These are phyloP conservation scores for Strigamia transsilvanica DNA, from an alignment of 2,888 invertebrate genomes.

Conservation along the genomic window DNA sequence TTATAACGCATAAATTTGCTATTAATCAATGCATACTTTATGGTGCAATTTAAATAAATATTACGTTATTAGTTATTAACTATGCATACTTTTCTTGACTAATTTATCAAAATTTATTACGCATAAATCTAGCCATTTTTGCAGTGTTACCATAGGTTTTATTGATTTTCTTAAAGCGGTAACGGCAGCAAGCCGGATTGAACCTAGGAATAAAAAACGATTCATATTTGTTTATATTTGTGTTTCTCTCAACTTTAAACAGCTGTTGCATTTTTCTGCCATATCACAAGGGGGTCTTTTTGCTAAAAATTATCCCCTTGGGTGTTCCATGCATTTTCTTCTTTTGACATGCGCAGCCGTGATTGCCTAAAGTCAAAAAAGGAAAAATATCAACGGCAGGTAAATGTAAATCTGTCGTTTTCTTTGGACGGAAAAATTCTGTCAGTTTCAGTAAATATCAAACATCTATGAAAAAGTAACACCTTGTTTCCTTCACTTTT, in stretches of 20 bases:
- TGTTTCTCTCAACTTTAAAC: background rate
- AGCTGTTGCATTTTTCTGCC: background rate
- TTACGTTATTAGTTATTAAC: no score
- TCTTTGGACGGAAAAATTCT: background rate
- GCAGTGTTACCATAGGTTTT: background rate
- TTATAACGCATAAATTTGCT: no score
- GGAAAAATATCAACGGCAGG: background rate
- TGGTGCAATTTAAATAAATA: no score
- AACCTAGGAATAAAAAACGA: conserved; percentile 7
- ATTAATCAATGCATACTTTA: no score
- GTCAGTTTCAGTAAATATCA: background rate
- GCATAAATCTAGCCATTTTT: background rate
- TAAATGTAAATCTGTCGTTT: background rate
- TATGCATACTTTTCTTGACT: no score
- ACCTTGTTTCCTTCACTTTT: no score
- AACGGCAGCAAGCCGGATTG: background rate
- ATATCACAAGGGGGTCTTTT: conserved; percentile 4
- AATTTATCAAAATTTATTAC: no score
- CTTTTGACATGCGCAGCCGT: background rate
- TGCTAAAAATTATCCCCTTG: background rate
- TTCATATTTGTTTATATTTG: background rate
- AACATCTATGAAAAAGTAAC: no score
- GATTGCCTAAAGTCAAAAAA: background rate
- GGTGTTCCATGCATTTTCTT: background rate
- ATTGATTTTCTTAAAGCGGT: background rate